Evolutionary conservation across 1,140 invertebrate genomes (phyloP), one percentile per base, ranked within the genome.

Genomic region (Drosophila grimshawi): DNA sequence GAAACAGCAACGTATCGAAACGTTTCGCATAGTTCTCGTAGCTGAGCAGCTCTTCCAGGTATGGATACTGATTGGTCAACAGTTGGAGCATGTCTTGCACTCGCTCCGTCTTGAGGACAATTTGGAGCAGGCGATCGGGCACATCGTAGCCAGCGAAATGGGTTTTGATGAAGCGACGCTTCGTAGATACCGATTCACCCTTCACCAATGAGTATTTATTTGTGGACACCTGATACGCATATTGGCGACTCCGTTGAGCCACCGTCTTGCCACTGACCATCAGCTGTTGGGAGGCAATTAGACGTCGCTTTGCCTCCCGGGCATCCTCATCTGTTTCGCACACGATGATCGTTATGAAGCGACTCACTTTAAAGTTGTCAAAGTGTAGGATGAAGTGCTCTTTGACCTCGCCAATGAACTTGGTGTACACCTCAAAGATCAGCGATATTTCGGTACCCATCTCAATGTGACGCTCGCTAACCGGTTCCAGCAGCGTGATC

Each of bases 1-100:
- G 92, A 90, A 96, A 95, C 2, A 98, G 81, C 30, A 98, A 93
- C 19, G 93, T 90, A 59, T 95, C 94, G 92, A 98, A 97, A 80
- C 94, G 94, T 29, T 95, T 93, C 67, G 81, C 93, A 78, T 96
- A 96, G 81, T 94, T 96, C 4, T 82, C 56, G 4, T 94, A 92
- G 37, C 75, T 92, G 4, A 96, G 92, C 10, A 88, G 76, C 41
- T 94, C 78, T 5, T 74, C 53, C 6, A 96, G 70, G 72, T 79
- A 94, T 4, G 94, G 94, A 80, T 91, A 91, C 48, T 90, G 55
- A 39, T 81, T 93, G 82, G 80, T 90, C 43, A 92, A 65, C 74
- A 45, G 93, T 46, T 92, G 86, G 11, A 68, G 56, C 68, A 90
- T 74, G 1, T 93, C 80, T 8, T 78, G 30, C 93, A 86, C 0